Evolutionary conservation across 2,797 vertebrate genomes (phyloP), one percentile per base, ranked within the genome.

Genomic region (Erethizon dorsatum): DNA sequence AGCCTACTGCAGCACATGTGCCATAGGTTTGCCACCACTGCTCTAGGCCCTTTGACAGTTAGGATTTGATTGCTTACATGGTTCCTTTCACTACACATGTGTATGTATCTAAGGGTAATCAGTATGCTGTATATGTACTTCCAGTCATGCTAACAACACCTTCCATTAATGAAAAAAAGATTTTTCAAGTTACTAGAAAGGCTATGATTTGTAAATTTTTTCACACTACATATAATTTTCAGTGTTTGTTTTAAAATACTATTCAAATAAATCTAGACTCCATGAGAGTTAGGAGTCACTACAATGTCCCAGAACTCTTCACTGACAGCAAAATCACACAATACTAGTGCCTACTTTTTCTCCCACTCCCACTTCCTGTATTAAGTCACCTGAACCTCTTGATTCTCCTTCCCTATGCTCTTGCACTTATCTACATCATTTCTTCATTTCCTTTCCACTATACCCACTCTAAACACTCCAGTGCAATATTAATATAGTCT

Each of bases 131-230:
- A 26, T 24, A n/a, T 28, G 20, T 20, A 47, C n/a, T 95, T 75
- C 57, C 67, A 92, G 50, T 33, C 37, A 65, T 65, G 41, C 56
- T 79, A 56, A 71, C 22, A 56, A 71, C 22, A 78, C 13, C 4
- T 73, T 54, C 31, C 20, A 83, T 11, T 1, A 0, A 63, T 22
- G 52, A 52, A 26, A 95, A 79, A 94, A 84, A 95, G 24, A 26
- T 45, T 94, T 82, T 75, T 83, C 59, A 56, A 18, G 61, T 78
- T 45, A 71, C 67, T 86, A 67, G 69, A 90, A 84, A 80, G 57
- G 37, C 80, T 86, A 9, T 45, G 6, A 57, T 41, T 57, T 93
- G 3, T 75, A 69, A 26, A 26, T 45, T 50, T 80, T 88, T 82
- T 37, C 47, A 94, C 26, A 56, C 7, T 95, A 69, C 28, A 87